Percentiles rank a stretch among this genome's conserved stretches.
Evolutionary conservation across 1,140 invertebrate species (phyloP).

Genomic region (Tribolium castaneum): DNA sequence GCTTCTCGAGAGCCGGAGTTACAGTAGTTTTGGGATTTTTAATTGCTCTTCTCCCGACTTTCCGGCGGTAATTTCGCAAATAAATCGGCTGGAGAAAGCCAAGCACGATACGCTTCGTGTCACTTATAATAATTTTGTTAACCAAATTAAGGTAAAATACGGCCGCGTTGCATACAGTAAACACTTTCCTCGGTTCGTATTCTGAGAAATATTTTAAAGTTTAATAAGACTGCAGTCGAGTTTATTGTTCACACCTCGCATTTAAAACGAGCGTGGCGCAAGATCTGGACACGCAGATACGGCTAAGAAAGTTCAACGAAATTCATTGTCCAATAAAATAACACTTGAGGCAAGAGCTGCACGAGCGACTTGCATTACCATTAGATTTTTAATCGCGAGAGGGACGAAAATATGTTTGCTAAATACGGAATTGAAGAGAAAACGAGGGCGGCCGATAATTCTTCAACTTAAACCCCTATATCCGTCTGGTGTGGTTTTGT

Average conservation of each 20-base stretch:
- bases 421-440: not conserved
- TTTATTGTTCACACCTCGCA: constrained; percentile 47
- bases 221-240: constrained; percentile 42
- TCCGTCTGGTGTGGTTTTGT: constrained; percentile 42
- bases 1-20: constrained; percentile 4
- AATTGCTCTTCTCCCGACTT: constrained; percentile 23
- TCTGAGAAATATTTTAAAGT: constrained; percentile 47
- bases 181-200: constrained; percentile 16
- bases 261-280: constrained; percentile 34
- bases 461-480: constrained; percentile 51
- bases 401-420: not conserved
- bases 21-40: constrained; percentile 35
- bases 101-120: constrained; percentile 30
- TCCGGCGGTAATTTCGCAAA: constrained; percentile 26
- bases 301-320: not conserved
- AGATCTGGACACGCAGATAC: constrained; percentile 13
- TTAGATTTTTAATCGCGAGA: not conserved
- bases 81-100: constrained; percentile 16
- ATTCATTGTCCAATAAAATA: not conserved
- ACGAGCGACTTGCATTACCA: not conserved
- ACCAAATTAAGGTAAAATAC: constrained; percentile 44
- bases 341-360: not conserved
- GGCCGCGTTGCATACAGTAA: constrained; percentile 35
- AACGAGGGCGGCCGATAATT: constrained; percentile 43
- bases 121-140: constrained; percentile 43